These are phyloP conservation scores for Portevinia maculata DNA, from an alignment of 2,888 invertebrate genomes.

Conservation along the genomic window DNA sequence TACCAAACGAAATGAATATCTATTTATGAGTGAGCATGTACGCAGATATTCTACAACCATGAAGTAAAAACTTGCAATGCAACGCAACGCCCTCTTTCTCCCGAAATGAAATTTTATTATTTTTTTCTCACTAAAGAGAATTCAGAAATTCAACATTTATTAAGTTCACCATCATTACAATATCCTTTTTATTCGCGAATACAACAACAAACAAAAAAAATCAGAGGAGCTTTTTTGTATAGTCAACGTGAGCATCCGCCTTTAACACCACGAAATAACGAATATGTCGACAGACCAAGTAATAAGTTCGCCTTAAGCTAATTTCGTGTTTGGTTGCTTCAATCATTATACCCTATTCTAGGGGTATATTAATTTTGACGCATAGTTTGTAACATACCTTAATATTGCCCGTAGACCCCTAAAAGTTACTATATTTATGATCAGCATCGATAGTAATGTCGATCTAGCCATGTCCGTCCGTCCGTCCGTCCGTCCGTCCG, in stretches of 20 bases:
- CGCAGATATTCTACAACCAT: background rate
- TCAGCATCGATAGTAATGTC: no score
- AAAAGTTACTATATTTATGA: no score
- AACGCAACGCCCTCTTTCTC: constrained; percentile 3
- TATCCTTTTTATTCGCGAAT: constrained; percentile 15
- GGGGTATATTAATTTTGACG: no score
- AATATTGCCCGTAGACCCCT: no score
- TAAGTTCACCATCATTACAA: constrained; percentile 54
- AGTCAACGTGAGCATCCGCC: constrained; percentile 16
- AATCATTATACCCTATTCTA: no score
- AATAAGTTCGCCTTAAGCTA: no score
- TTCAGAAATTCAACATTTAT: constrained; percentile 25
- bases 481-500: no score
- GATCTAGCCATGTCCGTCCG: no score
- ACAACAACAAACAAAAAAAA: background rate
- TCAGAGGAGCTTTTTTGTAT: background rate
- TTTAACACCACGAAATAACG: constrained; percentile 19
- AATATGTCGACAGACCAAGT: no score
- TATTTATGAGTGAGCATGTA: background rate
- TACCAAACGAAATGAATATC: constrained; percentile 1
- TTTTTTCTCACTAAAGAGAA: constrained; percentile 7
- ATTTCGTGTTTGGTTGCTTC: no score
- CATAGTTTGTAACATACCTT: no score
- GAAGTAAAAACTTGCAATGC: constrained; percentile 3
- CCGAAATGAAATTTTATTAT: constrained; percentile 4